Percentiles rank a stretch among this genome's conserved stretches.
Evolutionary conservation across 2,797 vertebrate genomes (phyloP).

Genomic region (Clarias laeviceps): DNA sequence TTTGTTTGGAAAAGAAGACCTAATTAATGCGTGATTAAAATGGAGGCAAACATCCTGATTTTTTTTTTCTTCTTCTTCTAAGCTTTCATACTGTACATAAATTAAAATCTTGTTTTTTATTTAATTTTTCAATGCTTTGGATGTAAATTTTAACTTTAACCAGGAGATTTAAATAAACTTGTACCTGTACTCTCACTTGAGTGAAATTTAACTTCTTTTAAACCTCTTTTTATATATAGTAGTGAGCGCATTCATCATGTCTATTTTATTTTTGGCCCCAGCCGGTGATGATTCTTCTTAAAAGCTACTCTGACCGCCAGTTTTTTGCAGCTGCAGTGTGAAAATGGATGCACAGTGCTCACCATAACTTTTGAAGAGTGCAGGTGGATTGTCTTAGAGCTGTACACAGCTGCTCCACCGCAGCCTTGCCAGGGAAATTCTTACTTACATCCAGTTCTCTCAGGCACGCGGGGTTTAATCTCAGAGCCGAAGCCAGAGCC

Average conservation of each 20-base stretch:
- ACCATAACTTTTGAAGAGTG: conserved; percentile 30
- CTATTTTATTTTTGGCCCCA: not conserved
- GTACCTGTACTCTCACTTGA: not conserved
- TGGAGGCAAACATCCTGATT: not conserved
- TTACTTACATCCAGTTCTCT: conserved; percentile 46
- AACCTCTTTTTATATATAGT: not conserved
- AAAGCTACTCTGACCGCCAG: not conserved
- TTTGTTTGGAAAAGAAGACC: not conserved
- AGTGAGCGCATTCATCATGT: not conserved
- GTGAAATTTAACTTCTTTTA: not conserved
- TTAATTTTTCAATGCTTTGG: no score
- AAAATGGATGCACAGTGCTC: not conserved
- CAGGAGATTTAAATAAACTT: not conserved
- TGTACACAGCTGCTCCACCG: conserved; percentile 28
- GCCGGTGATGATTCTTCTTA: not conserved
- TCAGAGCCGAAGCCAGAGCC: conserved; percentile 37
- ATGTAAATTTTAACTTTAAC: not conserved
- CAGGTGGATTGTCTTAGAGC: conserved; percentile 23
- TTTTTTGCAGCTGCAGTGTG: not conserved
- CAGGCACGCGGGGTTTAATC: conserved; percentile 34
- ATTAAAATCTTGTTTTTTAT: not conserved
- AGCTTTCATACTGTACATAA: not conserved
- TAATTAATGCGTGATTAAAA: not conserved
- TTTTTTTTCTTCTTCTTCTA: not conserved
- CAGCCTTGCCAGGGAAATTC: conserved; percentile 28